phyloP scores from a whole-genome alignment of 2,113 vertebrate species.

The Sinocyclocheilus anophthalmus region DNA sequence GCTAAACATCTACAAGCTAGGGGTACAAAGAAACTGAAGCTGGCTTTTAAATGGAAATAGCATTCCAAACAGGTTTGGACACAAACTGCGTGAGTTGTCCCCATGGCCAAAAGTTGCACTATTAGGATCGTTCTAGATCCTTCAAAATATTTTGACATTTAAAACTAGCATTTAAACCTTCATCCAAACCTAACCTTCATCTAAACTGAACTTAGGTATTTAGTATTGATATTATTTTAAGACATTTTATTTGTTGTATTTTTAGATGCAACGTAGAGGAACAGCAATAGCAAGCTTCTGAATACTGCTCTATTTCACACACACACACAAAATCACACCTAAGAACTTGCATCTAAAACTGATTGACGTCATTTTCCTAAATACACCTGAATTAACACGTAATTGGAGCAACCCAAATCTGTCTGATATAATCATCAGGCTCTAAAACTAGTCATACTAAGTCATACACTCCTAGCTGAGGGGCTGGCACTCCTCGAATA shows the following conservation, averaged over 20 bases:
- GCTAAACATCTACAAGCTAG: not conserved
- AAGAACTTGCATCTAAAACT: not conserved
- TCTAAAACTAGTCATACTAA: not conserved
- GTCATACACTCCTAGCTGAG: constrained; percentile 16
- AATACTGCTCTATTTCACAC: too few relatives aligned
- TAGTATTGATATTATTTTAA: too few relatives aligned
- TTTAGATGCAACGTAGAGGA: too few relatives aligned
- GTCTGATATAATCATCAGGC: constrained; percentile 21
- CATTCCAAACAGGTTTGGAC: constrained; percentile 80
- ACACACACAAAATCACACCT: too few relatives aligned
- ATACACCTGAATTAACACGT: not conserved
- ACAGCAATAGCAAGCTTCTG: too few relatives aligned
- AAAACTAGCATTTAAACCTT: too few relatives aligned
- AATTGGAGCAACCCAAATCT: not conserved
- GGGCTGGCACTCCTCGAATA: constrained; percentile 26
- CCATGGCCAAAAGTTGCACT: constrained; percentile 47
- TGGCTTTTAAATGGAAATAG: constrained; percentile 31
- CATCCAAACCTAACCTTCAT: too few relatives aligned
- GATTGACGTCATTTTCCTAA: not conserved
- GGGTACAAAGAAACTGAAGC: not conserved
- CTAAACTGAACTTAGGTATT: too few relatives aligned
- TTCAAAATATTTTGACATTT: too few relatives aligned
- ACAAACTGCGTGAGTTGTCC: constrained; percentile 68
- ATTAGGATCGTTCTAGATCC: too few relatives aligned
- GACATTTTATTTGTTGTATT: too few relatives aligned